Percentiles rank a stretch among this genome's conserved stretches.
These are phyloP conservation scores for Ciconia maguari DNA, from an alignment of 2,113 vertebrate genomes.

Conservation along the genomic window DNA sequence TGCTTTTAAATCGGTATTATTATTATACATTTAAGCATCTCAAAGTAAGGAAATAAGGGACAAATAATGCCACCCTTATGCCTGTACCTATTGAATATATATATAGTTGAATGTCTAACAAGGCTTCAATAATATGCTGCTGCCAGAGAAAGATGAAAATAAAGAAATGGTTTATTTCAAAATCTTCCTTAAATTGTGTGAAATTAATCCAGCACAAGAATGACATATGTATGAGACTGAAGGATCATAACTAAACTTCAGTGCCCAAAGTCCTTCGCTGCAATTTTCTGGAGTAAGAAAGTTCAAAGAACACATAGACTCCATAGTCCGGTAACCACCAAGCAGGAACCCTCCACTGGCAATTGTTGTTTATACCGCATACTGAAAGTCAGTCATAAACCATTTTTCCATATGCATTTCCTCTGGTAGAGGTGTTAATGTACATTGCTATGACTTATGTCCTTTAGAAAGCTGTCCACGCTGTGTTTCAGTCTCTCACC, in stretches of 20 bases:
- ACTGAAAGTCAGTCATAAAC: not conserved
- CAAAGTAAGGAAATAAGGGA: not conserved
- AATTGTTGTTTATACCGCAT: not conserved
- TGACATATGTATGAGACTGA: not conserved
- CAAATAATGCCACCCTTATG: not conserved
- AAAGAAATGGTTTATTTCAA: not conserved
- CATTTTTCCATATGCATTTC: not conserved
- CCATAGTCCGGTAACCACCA: not conserved
- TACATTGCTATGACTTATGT: not conserved
- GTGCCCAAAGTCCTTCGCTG: not conserved
- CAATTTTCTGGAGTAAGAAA: not conserved
- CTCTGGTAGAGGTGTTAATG: not conserved
- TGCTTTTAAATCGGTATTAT: not conserved
- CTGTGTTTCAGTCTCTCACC: slow-evolving; percentile 21
- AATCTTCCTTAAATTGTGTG: not conserved
- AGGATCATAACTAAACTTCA: not conserved
- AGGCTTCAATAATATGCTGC: not conserved
- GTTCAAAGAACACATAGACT: not conserved
- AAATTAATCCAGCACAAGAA: not conserved
- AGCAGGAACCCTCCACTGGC: not conserved
- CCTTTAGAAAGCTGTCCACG: slow-evolving; percentile 1
- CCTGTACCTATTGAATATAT: not conserved
- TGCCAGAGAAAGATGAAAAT: not conserved
- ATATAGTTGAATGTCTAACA: not conserved
- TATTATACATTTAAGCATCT: not conserved